A percentile compares a stretch with the other conserved stretches of the same genome.
Conservation (phyloP, 2,113 vertebrate genomes). For the Mastomys natalensis region DNA sequence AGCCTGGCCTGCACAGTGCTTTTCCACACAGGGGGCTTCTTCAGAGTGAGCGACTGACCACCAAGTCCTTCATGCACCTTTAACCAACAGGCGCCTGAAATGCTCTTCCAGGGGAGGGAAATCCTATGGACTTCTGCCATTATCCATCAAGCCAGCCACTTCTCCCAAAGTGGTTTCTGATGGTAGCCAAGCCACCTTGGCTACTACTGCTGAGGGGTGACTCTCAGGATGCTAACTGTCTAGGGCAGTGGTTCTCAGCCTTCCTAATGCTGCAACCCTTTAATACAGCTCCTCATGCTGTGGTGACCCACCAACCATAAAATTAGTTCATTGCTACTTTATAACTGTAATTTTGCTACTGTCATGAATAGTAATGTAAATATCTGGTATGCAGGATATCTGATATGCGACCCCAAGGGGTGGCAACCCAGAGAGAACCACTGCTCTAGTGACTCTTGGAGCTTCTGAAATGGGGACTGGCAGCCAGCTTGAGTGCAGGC, state of each 20-base stretch:
- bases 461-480: not conserved
- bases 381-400: not conserved
- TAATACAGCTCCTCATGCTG: not conserved
- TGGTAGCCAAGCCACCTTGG: not conserved
- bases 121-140: not conserved
- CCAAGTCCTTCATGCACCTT: not conserved
- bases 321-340: not conserved
- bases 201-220: too few species aligned
- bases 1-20: not conserved
- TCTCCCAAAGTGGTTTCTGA: not conserved
- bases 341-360: not conserved
- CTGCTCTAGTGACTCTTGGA: not conserved
- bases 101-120: accelerated
- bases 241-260: not conserved
- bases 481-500: too few species aligned
- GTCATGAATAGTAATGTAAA: not conserved
- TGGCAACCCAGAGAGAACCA: not conserved
- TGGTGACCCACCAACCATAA: not conserved
- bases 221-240: not conserved
- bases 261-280: not conserved
- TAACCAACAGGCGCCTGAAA: not conserved
- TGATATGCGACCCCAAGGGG: not conserved
- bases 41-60: not conserved
- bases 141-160: not conserved
- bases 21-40: not conserved